These are phyloP conservation scores for Conger conger DNA, from an alignment of 2,113 vertebrate genomes.

Conservation along the genomic window DNA sequence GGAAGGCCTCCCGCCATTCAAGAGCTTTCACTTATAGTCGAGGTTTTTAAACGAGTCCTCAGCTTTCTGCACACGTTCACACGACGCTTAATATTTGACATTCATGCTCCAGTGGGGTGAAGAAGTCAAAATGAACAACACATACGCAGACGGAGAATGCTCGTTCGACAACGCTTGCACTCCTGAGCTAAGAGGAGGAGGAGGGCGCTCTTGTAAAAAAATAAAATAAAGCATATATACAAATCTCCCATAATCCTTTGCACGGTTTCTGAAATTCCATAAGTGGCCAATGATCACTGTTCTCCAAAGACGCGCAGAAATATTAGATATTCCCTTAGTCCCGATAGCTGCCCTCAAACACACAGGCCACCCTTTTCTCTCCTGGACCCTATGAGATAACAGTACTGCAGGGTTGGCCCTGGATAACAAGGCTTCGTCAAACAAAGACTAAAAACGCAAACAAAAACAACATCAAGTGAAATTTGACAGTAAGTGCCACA, in stretches of 20 bases:
- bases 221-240: not conserved
- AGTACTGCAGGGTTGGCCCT: not conserved
- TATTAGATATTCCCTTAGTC: not conserved
- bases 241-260: not conserved
- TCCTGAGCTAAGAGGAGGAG: no score
- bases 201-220: no score
- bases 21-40: not conserved
- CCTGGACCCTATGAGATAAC: not conserved
- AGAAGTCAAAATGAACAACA: not conserved
- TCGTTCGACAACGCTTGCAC: no score
- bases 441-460: not conserved
- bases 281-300: not conserved
- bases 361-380: not conserved
- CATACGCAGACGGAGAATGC: not conserved
- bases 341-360: not conserved
- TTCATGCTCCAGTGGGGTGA: not conserved
- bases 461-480: not conserved
- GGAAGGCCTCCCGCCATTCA: not conserved
- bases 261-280: not conserved
- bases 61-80: not conserved
- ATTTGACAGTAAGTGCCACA: not conserved
- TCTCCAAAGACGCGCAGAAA: not conserved
- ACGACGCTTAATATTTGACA: not conserved
- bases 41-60: not conserved
- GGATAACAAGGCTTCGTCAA: not conserved